A percentile compares a stretch with the other conserved stretches of the same genome.
Conservation (phyloP, 2,888 invertebrate genomes). For the Tridacna crocea region DNA sequence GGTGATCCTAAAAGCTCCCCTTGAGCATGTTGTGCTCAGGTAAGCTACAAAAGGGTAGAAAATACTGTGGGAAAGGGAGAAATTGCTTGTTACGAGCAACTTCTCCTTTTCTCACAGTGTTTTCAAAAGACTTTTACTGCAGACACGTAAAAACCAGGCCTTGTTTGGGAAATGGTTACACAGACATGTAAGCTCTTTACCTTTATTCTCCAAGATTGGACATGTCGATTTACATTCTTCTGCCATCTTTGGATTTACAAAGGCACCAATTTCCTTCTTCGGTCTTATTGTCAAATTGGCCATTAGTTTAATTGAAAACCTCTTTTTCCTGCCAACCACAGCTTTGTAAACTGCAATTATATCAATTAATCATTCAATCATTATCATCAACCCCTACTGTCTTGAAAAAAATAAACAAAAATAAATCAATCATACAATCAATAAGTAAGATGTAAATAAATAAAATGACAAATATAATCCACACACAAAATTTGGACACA, state of each 20-base stretch:
- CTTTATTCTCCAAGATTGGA: slow-evolving; percentile 39
- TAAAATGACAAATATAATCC: too few relatives aligned
- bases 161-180: background rate
- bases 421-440: too few relatives aligned
- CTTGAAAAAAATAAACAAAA: too few relatives aligned
- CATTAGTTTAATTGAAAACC: slow-evolving; percentile 65
- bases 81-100: too few relatives aligned
- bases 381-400: too few relatives aligned
- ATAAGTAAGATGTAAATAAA: too few relatives aligned
- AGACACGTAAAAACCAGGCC: background rate
- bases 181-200: slow-evolving; percentile 29
- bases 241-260: slow-evolving; percentile 60
- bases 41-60: too few relatives aligned
- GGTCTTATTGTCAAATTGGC: slow-evolving; percentile 62
- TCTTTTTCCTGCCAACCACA: slow-evolving; percentile 54
- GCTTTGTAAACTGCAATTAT: slow-evolving; percentile 68
- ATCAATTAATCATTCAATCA: background rate
- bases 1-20: too few relatives aligned
- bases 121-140: background rate
- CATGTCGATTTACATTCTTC: slow-evolving; percentile 57
- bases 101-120: background rate
- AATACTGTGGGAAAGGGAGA: too few relatives aligned
- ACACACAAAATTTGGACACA: too few relatives aligned
- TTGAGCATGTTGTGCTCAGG: too few relatives aligned
- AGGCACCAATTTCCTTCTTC: slow-evolving; percentile 52